These are phyloP conservation scores for Myripristis jacobus DNA, from an alignment of 2,797 vertebrate species.

Conservation along the genomic window DNA sequence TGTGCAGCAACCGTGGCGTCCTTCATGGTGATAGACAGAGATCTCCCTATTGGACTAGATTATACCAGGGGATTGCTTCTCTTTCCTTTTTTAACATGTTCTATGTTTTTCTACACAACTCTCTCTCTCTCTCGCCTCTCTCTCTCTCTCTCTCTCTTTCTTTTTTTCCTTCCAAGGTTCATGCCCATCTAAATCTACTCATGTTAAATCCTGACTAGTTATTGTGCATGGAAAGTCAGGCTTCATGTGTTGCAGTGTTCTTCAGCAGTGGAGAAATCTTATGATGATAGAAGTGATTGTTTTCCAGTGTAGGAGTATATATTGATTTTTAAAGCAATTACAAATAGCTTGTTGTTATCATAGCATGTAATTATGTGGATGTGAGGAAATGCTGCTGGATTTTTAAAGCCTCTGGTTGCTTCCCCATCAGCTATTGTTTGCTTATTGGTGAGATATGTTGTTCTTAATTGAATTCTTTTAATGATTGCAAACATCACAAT, in stretches of 20 bases:
- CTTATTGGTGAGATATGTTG: no score
- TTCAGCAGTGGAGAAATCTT: background rate
- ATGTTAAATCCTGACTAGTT: background rate
- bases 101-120: background rate
- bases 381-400: no score
- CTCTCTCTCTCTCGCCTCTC: background rate
- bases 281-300: background rate
- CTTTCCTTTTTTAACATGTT: background rate
- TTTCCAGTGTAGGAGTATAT: background rate
- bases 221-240: background rate
- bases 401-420: no score
- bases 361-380: no score
- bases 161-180: background rate
- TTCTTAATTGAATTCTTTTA: no score
- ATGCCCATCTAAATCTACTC: background rate
- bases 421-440: no score
- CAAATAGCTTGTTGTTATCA: no score
- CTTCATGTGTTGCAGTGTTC: background rate
- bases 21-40: background rate
- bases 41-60: background rate
- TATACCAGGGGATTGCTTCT: conserved; percentile 1
- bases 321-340: conserved; percentile 8
- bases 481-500: no score
- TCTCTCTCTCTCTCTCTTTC: background rate
- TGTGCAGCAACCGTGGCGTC: conserved; percentile 1